phyloP scores from a whole-genome alignment of 2,797 vertebrate species.

The Odontamblyopus lacepedii region DNA sequence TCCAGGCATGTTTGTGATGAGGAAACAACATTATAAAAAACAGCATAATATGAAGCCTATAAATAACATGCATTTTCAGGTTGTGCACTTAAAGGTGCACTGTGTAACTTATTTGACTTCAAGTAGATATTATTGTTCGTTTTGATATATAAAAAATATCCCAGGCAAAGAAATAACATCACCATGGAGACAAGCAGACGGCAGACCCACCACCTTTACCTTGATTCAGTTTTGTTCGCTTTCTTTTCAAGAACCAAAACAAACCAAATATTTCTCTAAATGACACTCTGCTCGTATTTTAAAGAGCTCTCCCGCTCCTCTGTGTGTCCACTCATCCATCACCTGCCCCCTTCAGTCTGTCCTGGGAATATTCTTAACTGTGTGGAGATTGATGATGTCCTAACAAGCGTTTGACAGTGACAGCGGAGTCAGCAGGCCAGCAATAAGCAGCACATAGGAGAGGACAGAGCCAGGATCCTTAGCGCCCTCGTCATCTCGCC shows the following conservation, averaged over 20 bases:
- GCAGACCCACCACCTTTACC: no score
- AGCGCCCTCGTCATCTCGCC: slow-evolving; percentile 72
- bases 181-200: no score
- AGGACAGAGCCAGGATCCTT: slow-evolving; percentile 60
- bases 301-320: slow-evolving; percentile 30
- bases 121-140: no score
- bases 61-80: no score
- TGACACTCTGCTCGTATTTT: slow-evolving; percentile 11
- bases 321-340: slow-evolving; percentile 49
- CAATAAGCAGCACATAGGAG: slow-evolving; percentile 76
- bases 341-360: slow-evolving; percentile 76
- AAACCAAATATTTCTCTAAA: slow-evolving; percentile 15
- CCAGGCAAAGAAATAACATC: no score
- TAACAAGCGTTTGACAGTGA: slow-evolving; percentile 86
- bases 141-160: no score
- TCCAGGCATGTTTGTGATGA: no score
- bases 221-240: slow-evolving; percentile 6
- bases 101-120: no score
- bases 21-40: no score
- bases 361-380: slow-evolving; percentile 79
- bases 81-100: no score
- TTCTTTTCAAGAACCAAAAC: slow-evolving; percentile 1
- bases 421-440: slow-evolving; percentile 82
- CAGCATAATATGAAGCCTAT: no score
- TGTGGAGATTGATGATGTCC: slow-evolving; percentile 77